These are phyloP conservation scores for Trichomalopsis sarcophagae DNA, from an alignment of 1,140 invertebrate species.

Conservation along the genomic window DNA sequence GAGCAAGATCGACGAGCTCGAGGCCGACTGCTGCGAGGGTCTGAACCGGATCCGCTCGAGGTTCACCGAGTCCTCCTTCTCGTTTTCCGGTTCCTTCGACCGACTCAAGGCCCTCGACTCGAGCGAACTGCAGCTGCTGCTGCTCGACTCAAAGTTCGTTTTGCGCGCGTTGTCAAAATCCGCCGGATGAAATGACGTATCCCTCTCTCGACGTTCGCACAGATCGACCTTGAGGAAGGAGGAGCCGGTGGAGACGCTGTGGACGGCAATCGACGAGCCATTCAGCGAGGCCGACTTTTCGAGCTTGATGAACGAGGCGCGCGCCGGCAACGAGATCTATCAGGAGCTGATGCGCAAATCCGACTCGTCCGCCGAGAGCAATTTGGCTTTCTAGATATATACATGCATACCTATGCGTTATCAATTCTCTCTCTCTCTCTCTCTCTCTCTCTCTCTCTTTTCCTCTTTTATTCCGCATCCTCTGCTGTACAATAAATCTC, in stretches of 20 bases:
- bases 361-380: not conserved
- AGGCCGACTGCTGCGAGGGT: constrained; percentile 52
- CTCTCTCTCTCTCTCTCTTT: not conserved
- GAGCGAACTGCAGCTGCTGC: not conserved
- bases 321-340: not conserved
- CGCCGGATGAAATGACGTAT: not conserved
- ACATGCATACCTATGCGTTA: not conserved
- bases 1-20: constrained; percentile 58
- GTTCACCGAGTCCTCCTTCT: constrained; percentile 51
- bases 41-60: constrained; percentile 56
- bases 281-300: not conserved
- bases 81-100: constrained; percentile 34
- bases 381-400: constrained; percentile 11
- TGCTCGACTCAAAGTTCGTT: constrained; percentile 10
- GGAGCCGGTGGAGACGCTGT: constrained; percentile 1
- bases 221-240: not conserved
- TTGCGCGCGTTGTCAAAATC: not conserved
- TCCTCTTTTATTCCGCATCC: not conserved
- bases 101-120: constrained; percentile 34
- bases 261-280: constrained; percentile 23
- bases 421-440: not conserved
- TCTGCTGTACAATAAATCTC: not conserved
- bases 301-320: constrained; percentile 18
- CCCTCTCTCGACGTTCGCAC: not conserved
- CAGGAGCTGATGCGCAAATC: not conserved